Conservation (phyloP, 2,113 vertebrate genomes). For the Cyanocitta stelleri region DNA sequence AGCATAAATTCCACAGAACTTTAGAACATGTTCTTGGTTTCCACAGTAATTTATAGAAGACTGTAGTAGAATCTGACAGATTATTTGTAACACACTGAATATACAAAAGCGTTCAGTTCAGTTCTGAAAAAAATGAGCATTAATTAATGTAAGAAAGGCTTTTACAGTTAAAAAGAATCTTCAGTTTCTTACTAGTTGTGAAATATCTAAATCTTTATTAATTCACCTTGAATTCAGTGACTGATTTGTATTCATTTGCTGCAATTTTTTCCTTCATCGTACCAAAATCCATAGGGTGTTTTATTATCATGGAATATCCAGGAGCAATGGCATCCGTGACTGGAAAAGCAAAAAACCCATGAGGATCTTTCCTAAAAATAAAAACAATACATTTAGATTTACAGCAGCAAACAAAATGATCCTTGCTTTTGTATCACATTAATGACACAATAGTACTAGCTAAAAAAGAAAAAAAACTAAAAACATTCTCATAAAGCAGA, state of each 20-base stretch:
- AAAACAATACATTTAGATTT: background rate
- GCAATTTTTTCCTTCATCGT: slow-evolving; percentile 96
- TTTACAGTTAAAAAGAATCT: background rate
- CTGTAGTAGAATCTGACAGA: background rate
- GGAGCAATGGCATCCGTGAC: slow-evolving; percentile 97
- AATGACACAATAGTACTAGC: background rate
- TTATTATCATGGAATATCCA: slow-evolving; percentile 97
- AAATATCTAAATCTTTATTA: background rate
- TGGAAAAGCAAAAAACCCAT: slow-evolving; percentile 96
- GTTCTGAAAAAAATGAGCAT: background rate
- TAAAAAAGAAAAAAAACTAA: background rate
- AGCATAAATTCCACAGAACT: background rate
- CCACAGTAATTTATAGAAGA: background rate
- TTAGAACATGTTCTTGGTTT: background rate
- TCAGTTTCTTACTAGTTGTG: background rate
- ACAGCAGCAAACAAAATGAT: background rate
- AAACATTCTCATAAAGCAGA: background rate
- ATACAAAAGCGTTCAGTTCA: background rate
- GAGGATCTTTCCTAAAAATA: slow-evolving; percentile 89
- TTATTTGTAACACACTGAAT: background rate
- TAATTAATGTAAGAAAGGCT: background rate
- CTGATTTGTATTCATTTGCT: slow-evolving; percentile 93
- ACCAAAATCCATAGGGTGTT: slow-evolving; percentile 98
- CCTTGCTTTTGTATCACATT: background rate
- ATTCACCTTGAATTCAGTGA: slow-evolving; percentile 95